Conservation (phyloP, 2,113 vertebrate species). For the Hyperoodon ampullatus region DNA sequence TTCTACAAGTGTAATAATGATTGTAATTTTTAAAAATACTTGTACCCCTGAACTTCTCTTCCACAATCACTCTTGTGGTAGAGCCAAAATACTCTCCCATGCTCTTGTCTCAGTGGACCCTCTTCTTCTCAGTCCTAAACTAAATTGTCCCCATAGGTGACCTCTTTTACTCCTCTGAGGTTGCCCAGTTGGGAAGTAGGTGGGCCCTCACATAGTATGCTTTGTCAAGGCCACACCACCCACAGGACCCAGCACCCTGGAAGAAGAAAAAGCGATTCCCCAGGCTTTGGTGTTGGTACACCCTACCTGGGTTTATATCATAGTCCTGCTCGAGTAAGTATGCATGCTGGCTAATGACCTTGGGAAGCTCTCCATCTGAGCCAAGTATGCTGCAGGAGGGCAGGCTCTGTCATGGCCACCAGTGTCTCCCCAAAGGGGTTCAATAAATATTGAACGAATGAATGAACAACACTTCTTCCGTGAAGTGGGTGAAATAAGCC, state of each 20-base stretch:
- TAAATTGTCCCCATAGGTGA: neutral
- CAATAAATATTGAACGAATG: neutral
- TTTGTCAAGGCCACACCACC: neutral
- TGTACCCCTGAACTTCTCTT: too few relatives aligned
- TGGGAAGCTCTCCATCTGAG: neutral
- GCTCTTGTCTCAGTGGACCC: neutral
- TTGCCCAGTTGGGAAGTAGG: neutral
- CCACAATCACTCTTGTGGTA: rapidly evolving
- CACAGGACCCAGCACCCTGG: neutral
- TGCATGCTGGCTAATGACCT: neutral
- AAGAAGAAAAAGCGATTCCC: neutral
- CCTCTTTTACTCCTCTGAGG: neutral
- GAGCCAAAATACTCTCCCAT: neutral
- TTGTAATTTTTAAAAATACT: neutral
- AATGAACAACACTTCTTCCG: neutral
- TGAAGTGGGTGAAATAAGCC: neutral
- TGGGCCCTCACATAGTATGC: rapidly evolving
- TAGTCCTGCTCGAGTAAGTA: neutral
- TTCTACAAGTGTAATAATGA: neutral
- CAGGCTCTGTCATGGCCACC: neutral
- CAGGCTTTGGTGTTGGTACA: neutral
- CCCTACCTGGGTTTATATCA: neutral
- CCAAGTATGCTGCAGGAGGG: neutral
- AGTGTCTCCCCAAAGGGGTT: neutral
- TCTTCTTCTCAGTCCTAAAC: neutral